Percentiles rank a stretch among this genome's conserved stretches.
Evolutionary conservation across 2,888 invertebrate genomes (phyloP).

Genomic region (Craniophora ligustri): DNA sequence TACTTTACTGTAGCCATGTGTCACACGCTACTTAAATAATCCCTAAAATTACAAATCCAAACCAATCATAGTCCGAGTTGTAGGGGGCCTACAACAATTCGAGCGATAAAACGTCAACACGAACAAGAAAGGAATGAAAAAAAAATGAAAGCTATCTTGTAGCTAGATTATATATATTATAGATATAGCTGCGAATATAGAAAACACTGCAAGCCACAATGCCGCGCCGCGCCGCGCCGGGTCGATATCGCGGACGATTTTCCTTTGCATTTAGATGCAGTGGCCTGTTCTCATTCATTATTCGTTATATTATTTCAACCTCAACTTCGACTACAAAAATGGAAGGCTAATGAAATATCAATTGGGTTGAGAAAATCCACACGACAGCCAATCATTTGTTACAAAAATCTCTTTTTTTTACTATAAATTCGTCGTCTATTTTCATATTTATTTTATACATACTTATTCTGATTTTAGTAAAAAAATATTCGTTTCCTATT

Average conservation of each 20-base stretch:
- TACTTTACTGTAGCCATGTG: too few relatives aligned
- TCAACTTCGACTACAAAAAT: not conserved
- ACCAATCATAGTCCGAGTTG: too few relatives aligned
- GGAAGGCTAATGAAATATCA: not conserved
- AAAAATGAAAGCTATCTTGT: slow-evolving; percentile 1
- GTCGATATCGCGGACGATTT: slow-evolving; percentile 32
- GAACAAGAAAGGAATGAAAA: slow-evolving; percentile 12
- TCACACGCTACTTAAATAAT: too few relatives aligned
- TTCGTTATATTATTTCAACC: not conserved
- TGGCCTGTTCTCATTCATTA: slow-evolving; percentile 4
- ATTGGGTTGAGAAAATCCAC: too few relatives aligned
- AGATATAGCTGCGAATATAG: slow-evolving; percentile 6
- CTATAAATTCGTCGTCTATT: too few relatives aligned
- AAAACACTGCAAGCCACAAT: slow-evolving; percentile 29
- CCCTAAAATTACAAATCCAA: too few relatives aligned
- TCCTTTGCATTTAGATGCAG: slow-evolving; percentile 11
- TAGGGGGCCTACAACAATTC: not conserved
- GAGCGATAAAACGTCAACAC: not conserved
- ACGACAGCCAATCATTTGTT: too few relatives aligned
- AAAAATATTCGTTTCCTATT: too few relatives aligned
- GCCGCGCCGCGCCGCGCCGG: too few relatives aligned
- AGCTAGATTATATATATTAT: slow-evolving; percentile 5
- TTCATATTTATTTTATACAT: too few relatives aligned
- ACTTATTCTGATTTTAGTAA: too few relatives aligned
- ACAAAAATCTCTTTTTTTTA: too few relatives aligned